phyloP scores from a whole-genome alignment of 2,797 vertebrate species.

The Pseudochaenichthys georgianus region DNA sequence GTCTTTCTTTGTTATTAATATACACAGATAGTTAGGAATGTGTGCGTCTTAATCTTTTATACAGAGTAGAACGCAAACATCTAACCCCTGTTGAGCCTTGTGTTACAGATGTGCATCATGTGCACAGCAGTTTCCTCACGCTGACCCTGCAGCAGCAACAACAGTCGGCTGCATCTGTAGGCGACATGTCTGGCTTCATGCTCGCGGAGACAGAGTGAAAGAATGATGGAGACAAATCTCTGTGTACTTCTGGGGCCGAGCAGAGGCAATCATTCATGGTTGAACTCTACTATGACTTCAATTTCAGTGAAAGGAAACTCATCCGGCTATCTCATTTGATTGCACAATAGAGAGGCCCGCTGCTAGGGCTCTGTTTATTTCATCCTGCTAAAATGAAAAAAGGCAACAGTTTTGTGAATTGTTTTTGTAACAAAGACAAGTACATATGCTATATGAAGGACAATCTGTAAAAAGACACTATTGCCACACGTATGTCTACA shows the following conservation, averaged over 20 bases:
- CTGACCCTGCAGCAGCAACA: constrained; percentile 37
- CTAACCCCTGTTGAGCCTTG: background rate
- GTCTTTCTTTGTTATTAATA: background rate
- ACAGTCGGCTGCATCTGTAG: constrained; percentile 15
- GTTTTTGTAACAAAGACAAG: constrained; percentile 20
- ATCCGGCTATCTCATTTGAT: constrained; percentile 67
- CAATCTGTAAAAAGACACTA: background rate
- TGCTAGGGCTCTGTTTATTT: constrained; percentile 39
- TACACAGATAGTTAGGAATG: background rate
- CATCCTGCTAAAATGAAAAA: constrained; percentile 26
- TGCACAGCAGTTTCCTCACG: constrained; percentile 17
- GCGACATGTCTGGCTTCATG: constrained; percentile 35
- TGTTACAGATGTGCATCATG: constrained; percentile 1
- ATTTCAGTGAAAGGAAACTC: constrained; percentile 64
- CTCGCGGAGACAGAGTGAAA: constrained; percentile 40
- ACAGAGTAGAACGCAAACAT: constrained; percentile 1
- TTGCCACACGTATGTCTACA: background rate
- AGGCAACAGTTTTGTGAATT: constrained; percentile 20
- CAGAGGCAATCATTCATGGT: constrained; percentile 73
- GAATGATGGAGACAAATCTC: constrained; percentile 54
- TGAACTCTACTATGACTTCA: constrained; percentile 70
- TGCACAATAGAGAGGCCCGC: constrained; percentile 59
- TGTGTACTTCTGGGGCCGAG: constrained; percentile 44
- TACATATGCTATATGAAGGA: background rate
- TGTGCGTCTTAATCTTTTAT: constrained; percentile 1